Conservation (phyloP, 2,888 invertebrate genomes). For the Ectemnius continuus region DNA sequence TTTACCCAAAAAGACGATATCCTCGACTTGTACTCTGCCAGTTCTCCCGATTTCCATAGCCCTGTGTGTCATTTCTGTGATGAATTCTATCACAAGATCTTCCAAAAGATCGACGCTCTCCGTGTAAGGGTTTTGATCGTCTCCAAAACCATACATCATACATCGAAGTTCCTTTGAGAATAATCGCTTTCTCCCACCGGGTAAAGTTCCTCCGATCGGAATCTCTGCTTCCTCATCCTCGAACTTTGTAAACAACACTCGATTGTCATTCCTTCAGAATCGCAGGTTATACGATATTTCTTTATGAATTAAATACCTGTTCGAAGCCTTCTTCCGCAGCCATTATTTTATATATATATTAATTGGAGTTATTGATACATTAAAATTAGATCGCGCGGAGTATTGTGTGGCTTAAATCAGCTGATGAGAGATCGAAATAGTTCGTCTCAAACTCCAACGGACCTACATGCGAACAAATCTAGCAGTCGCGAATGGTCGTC, state of each 20-base stretch:
- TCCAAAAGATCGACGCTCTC: slow-evolving; percentile 98
- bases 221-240: slow-evolving; percentile 86
- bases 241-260: slow-evolving; percentile 64
- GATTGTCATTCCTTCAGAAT: no score
- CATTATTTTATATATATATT: slow-evolving; percentile 36
- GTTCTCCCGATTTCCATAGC: slow-evolving; percentile 98
- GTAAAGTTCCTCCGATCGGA: slow-evolving; percentile 83
- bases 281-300: neutral
- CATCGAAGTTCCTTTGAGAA: slow-evolving; percentile 96
- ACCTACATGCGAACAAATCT: no score
- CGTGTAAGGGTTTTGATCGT: slow-evolving; percentile 99
- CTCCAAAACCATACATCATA: slow-evolving; percentile 99
- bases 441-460: no score
- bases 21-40: slow-evolving; percentile 98
- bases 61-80: slow-evolving; percentile 94
- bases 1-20: slow-evolving; percentile 88
- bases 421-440: no score
- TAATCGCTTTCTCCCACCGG: slow-evolving; percentile 87
- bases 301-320: slow-evolving; percentile 44
- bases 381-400: no score
- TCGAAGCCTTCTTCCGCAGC: slow-evolving; percentile 57
- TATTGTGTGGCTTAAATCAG: no score
- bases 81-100: slow-evolving; percentile 98
- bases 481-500: no score
- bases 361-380: no score